Evolutionary conservation across 2,113 vertebrate species (phyloP), one percentile per base, ranked within the genome.

Genomic region (Neotoma lepida): DNA sequence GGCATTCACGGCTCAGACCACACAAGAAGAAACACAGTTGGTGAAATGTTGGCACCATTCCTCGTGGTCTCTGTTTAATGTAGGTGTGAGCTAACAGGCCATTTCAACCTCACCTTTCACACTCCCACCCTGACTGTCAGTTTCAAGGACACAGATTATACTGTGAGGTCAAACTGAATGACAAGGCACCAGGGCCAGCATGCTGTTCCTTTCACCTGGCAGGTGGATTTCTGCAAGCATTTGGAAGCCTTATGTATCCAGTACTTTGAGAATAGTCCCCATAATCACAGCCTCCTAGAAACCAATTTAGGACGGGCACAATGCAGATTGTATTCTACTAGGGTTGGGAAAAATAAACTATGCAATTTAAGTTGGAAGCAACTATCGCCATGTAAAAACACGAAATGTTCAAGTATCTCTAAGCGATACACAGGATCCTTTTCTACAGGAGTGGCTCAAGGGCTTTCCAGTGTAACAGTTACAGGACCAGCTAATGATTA

Each of bases 1-100:
- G 98, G 98, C 98, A 98, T 97, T 97, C 97, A 98, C 97, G 97
- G 98, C 98, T 98, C 98, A 98, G 98, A 96, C 98, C 98, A 96
- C 98, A 93, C 97, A 97, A 98, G 97, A 97, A 98, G 98, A 97
- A 97, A 96, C 96, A 94, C 28, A 96, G 17, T 92, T 93, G 96
- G 97, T 2, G 84, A 97, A 96, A 96, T 94, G 97, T 97, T 90
- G 97, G 97, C 98, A 96, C 95, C 96, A 24, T 97, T 97, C 95
- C 95, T 95, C 89, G 94, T 20, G 89, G 95, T 97, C 93, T 96
- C 96, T 97, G 91, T 97, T 97, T 96, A 96, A 97, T 96, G 96
- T 97, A 98, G 96, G 96, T 96, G 94, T 96, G 96, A 97, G 96
- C 88, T 93, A 95, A 92, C 95, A 97, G 93, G 94, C 91, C 87